Evolutionary conservation across 1,140 invertebrate species (phyloP).

Genomic region (Scylla paramamosain): DNA sequence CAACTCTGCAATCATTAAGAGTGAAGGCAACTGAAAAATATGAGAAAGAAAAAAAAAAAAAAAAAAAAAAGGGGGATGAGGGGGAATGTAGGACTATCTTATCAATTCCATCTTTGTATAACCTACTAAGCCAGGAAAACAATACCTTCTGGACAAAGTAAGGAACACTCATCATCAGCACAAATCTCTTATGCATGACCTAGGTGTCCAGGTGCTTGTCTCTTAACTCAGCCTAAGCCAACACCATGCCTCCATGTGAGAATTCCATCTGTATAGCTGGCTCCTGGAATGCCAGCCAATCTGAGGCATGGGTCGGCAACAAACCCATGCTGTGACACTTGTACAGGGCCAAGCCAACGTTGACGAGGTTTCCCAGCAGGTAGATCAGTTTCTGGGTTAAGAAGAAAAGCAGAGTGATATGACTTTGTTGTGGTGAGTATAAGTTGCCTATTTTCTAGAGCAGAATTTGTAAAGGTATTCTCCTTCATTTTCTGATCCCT

Average conservation of each 20-base stretch:
- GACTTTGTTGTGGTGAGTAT: neutral
- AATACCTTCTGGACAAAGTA: neutral
- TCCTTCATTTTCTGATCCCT: too few species aligned
- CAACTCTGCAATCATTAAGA: neutral
- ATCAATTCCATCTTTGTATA: too few species aligned
- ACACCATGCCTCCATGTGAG: constrained; percentile 58
- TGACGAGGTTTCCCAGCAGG: constrained; percentile 96
- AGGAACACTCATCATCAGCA: neutral
- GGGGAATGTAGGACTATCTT: too few species aligned
- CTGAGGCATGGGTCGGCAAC: constrained; percentile 97
- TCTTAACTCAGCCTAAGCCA: constrained; percentile 31
- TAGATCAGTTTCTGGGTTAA: constrained; percentile 96
- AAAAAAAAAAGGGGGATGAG: neutral
- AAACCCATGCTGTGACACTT: constrained; percentile 99
- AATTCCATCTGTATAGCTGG: constrained; percentile 81
- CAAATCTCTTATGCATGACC: neutral
- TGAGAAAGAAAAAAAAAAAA: too few species aligned
- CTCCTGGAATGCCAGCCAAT: constrained; percentile 99
- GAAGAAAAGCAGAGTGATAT: neutral
- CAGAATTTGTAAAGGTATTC: too few species aligned
- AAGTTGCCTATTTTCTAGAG: neutral
- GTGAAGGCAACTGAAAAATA: neutral
- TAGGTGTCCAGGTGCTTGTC: neutral
- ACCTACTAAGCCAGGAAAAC: too few species aligned
- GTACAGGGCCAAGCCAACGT: constrained; percentile 95